These are phyloP conservation scores for Branchellion lobata DNA, from an alignment of 2,888 invertebrate genomes.

Conservation along the genomic window DNA sequence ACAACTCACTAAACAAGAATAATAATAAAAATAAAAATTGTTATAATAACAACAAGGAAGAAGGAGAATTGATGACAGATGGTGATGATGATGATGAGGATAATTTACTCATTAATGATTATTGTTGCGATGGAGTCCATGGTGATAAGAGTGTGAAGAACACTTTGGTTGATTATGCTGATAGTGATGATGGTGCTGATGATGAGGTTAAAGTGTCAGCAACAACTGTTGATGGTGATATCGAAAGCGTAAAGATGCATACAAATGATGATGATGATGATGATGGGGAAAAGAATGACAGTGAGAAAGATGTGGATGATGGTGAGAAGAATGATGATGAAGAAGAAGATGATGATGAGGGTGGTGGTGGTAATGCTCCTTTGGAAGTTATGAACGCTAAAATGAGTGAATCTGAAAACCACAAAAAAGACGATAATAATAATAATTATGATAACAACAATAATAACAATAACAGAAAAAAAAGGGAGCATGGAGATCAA, in stretches of 20 bases:
- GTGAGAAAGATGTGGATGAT: neutral
- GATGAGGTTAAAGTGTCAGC: too few relatives aligned
- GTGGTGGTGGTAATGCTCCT: neutral
- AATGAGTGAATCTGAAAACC: neutral
- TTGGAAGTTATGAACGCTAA: too few relatives aligned
- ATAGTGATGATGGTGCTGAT: too few relatives aligned
- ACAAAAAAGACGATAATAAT: neutral
- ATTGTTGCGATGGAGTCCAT: neutral
- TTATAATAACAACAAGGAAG: neutral
- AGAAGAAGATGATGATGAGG: neutral
- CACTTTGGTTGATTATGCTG: too few relatives aligned
- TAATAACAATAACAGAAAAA: neutral
- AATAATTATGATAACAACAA: neutral
- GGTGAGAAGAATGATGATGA: neutral
- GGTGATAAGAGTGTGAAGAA: neutral
- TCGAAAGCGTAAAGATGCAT: too few relatives aligned
- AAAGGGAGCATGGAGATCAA: neutral
- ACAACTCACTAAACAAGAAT: neutral
- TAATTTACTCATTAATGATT: neutral
- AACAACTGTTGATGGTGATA: too few relatives aligned
- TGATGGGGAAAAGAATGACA: neutral
- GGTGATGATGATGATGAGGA: slow-evolving; percentile 1
- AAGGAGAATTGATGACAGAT: neutral
- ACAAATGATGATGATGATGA: neutral
- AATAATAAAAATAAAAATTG: neutral